Conservation (phyloP, 2,888 invertebrate genomes). For the Pachycephus smyrnensis region DNA sequence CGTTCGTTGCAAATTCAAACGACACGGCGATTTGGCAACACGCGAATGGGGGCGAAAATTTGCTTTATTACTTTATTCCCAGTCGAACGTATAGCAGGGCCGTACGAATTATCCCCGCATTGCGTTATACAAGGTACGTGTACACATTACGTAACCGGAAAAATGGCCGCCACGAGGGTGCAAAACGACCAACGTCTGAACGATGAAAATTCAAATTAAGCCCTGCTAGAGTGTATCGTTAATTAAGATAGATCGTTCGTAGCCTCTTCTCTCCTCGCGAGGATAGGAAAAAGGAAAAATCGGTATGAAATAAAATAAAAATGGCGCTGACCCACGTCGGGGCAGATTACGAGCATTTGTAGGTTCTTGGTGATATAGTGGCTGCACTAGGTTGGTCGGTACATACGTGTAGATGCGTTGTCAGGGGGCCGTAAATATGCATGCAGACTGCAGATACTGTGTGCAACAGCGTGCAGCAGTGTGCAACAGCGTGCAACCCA, state of each 20-base stretch:
- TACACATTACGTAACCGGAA: too few species aligned
- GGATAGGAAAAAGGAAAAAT: too few species aligned
- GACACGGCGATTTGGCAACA: constrained; percentile 26
- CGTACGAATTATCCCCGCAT: not conserved
- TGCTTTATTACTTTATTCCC: not conserved
- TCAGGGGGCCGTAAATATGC: not conserved
- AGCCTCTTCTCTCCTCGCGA: too few species aligned
- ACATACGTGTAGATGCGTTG: not conserved
- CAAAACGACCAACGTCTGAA: too few species aligned
- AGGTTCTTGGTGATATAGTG: too few species aligned
- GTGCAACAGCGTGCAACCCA: not conserved
- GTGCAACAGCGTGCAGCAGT: constrained; percentile 1
- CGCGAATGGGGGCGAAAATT: not conserved
- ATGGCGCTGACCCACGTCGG: not conserved
- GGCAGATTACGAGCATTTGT: too few species aligned
- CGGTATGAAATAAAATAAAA: not conserved
- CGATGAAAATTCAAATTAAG: not conserved
- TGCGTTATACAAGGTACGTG: not conserved
- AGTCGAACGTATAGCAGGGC: not conserved
- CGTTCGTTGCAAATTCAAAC: constrained; percentile 8
- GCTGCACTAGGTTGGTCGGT: too few species aligned
- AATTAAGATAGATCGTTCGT: not conserved
- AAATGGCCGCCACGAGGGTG: too few species aligned
- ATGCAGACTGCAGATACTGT: not conserved
- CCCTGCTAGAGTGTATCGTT: not conserved